Base-by-base conservation (phyloP, 2,888 invertebrate species). In the Argynnis bischoffii region DNA sequence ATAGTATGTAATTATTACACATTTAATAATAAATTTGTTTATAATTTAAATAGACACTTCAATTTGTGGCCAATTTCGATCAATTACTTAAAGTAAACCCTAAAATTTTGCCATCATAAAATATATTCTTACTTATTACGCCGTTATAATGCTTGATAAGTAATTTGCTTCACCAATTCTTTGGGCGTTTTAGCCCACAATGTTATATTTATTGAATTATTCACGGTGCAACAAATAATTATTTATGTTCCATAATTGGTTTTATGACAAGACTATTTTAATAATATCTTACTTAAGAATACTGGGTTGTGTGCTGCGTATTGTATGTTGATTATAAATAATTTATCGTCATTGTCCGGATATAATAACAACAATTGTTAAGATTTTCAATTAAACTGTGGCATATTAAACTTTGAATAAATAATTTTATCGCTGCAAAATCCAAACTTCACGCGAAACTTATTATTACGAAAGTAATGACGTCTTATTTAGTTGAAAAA, bases 111-210 rank as follows among this genome's bases (percentile, higher is more conserved):
- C 35, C 66, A 70, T 66, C 69, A 65, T 74, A 60, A 72, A 72
- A 71, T 70, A 69, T 53, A 57, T 48, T 61, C 55, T 51, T 55
- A 31, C 65, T 63, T 71, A 72, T 69, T 64, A 72, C 55, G 64
- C 59, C 55, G 64, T 66, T 67, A 63, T 67, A 61, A 60, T 59
- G 67, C 78, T 76, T 77, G 77, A 79, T 57, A 47, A 59, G 15
- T 59, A 16, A 48, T 59, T 48, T 16, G 76, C 66, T 74, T 73
- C 47, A 47, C 16, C 57, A 59, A 57, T 59, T 65, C 51, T 46
- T 47, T 47, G 18, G 21, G 57, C 46, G 46, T 47, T 59, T 54
- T 41, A 55, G 31, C 50, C 31, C 63, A 47, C 35, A 50, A 35
- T 57, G 21, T 47, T 63, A 57, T 67, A 67, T 14, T 67, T 64